Base-by-base conservation (phyloP, 2,797 vertebrate species). In the Moxostoma hubbsi region DNA sequence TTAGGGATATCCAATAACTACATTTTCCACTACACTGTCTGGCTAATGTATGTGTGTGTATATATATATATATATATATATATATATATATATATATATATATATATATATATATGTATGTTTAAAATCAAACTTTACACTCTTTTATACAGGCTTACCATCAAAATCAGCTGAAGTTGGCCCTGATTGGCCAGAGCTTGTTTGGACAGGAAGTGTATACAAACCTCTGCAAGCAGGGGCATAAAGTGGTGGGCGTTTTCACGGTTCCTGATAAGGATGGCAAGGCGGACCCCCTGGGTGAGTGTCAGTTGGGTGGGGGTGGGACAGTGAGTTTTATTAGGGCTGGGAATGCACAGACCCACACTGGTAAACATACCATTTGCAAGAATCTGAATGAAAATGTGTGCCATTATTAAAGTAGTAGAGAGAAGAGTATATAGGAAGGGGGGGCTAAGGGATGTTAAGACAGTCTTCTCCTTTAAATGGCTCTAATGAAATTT, bases 121-220 rank as follows among this genome's bases (percentile, higher is more conserved):
- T 51, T 51, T 9, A 51, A 51, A 51, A 51, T 54, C 53, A 13
- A 54, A n/a, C 24, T 65, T 67, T 12, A 65, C 81, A 7, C 15
- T 63, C 86, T 3, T 62, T 87, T 1, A 87, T 67, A 65, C 92
- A 99, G 98, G 84, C 81, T 85, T 92, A 92, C 84, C 95, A 92
- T 86, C 96, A 96, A 92, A 96, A 95, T 83, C 97, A 97, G 81
- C 92, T 99, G 12, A 98, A 94, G 80, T 89, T 99, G 66, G 98
- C 98, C n/a, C 93, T 99, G 67, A 99, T 99, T 88, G 98, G 98
- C 58, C 98, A 99, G 93, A 99, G 98, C 85, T 85, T 98, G 83
- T 99, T 99, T 75, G 98, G 98, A 59, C 97, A 98, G 92, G 97
- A 99, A 91, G 98, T 99, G 67, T 99, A 99, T 86, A 94, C 87